Evolutionary conservation across 2,888 invertebrate genomes (phyloP), one percentile per base, ranked within the genome.

Genomic region (Archips xylosteana): DNA sequence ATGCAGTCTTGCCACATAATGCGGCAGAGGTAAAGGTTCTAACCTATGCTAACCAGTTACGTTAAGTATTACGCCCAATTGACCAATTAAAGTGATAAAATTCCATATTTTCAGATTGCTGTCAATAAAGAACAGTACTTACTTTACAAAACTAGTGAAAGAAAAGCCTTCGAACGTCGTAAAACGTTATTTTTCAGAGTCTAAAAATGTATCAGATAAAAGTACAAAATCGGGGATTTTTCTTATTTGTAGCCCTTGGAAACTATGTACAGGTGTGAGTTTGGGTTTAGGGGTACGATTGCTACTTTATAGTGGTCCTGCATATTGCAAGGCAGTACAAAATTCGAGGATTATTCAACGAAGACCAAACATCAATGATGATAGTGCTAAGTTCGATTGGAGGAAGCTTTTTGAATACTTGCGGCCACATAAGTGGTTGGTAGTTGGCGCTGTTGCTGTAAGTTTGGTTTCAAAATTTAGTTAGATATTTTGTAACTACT

Each of bases 391-490:
- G 76, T 98, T 98, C 91, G 97, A 98, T 84, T 98, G 98, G 98
- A 92, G 88, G 32, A 96, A 95, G 75, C 96, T 98, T 76, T 96
- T 97, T 88, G 84, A 92, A 13, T 96, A 98, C 85, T 88, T 98
- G 2, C 94, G 95, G 83, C 97, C 97, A 36, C 97, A 98, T 87
- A 91, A 97, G 75, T 96, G 96, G 95, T 95, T 97, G 77, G 95
- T 98, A 69, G 83, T 96, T 6, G 96, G 96, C 71, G 98, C 98
- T 74, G 95, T 98, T 81, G 95, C 95, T 81, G 98, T 98, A 91
- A 96, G 96, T 95, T 42, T n/a, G 1, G 13, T n/a, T 9, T 8
- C 15, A 23, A 23, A 23, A 54, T 54, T 8, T n/a, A 13, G 49
- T 4, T n/a, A 49, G 0, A 49, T 49, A 49, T 49, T 13, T n/a